Conservation (phyloP, 2,797 vertebrate species). For the Pangasius larnaudii region DNA sequence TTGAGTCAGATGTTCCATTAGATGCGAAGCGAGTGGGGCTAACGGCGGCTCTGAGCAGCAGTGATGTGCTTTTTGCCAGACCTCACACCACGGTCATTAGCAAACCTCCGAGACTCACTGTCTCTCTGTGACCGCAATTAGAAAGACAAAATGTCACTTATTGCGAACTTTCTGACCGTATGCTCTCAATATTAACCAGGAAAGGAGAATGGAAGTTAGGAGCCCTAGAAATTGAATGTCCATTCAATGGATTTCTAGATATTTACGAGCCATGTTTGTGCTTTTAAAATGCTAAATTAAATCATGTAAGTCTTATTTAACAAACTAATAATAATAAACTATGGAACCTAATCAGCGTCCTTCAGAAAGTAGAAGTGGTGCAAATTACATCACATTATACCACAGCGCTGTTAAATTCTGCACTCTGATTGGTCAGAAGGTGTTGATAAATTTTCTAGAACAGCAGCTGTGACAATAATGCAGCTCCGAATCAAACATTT, state of each 20-base stretch:
- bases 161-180: neutral
- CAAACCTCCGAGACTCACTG: constrained; percentile 58
- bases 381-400: neutral
- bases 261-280: neutral
- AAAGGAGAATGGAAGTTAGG: neutral
- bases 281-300: neutral
- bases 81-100: constrained; percentile 76
- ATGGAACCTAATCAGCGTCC: too few species aligned
- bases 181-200: neutral
- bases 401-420: neutral
- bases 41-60: constrained; percentile 74
- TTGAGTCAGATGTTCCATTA: constrained; percentile 82
- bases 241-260: neutral
- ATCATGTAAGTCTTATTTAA: neutral
- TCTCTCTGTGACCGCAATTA: constrained; percentile 66
- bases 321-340: neutral
- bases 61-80: constrained; percentile 69
- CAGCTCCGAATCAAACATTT: neutral
- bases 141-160: constrained; percentile 61
- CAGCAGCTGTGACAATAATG: neutral
- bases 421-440: neutral
- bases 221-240: neutral
- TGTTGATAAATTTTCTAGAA: neutral
- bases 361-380: neutral
- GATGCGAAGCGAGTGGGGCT: constrained; percentile 67